A percentile compares a stretch with the other conserved stretches of the same genome.
phyloP scores from a whole-genome alignment of 2,797 vertebrate genomes.

The Pangasius krempfi region DNA sequence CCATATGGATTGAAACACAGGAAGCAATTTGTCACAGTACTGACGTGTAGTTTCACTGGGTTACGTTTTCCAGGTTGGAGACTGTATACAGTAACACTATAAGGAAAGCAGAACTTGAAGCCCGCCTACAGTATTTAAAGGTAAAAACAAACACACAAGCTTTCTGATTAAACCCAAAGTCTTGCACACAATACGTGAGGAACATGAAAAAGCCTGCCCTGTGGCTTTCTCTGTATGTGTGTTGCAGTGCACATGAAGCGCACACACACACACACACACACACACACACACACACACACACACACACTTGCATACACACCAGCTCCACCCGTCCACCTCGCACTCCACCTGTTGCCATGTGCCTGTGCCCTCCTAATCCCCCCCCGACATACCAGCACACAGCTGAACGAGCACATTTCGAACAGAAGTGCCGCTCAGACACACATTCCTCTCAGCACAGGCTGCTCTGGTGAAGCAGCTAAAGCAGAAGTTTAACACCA shows the following conservation, averaged over 20 bases:
- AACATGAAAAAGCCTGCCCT: neutral
- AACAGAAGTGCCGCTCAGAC: conserved; percentile 16
- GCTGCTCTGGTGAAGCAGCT: neutral
- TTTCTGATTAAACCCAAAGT: neutral
- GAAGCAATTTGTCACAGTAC: neutral
- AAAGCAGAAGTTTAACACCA: conserved; percentile 7
- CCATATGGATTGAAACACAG: neutral
- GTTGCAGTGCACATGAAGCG: neutral
- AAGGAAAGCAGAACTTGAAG: conserved; percentile 90
- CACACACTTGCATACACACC: neutral
- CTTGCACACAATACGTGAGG: neutral
- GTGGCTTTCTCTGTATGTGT: neutral
- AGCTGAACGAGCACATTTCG: conserved; percentile 43
- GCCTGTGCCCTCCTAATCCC: conserved; percentile 40
- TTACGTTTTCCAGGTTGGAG: conserved; percentile 78
- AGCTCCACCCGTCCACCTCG: conserved; percentile 42
- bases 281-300: neutral
- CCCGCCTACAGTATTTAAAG: conserved; percentile 93
- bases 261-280: neutral
- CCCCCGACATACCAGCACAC: conserved; percentile 30
- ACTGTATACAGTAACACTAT: conserved; percentile 89
- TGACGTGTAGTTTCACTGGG: neutral
- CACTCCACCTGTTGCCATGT: conserved; percentile 49
- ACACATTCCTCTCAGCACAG: conserved; percentile 13
- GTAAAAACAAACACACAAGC: conserved; percentile 63